These are phyloP conservation scores for Coracopsis vasa DNA, from an alignment of 2,113 vertebrate genomes.

Conservation along the genomic window DNA sequence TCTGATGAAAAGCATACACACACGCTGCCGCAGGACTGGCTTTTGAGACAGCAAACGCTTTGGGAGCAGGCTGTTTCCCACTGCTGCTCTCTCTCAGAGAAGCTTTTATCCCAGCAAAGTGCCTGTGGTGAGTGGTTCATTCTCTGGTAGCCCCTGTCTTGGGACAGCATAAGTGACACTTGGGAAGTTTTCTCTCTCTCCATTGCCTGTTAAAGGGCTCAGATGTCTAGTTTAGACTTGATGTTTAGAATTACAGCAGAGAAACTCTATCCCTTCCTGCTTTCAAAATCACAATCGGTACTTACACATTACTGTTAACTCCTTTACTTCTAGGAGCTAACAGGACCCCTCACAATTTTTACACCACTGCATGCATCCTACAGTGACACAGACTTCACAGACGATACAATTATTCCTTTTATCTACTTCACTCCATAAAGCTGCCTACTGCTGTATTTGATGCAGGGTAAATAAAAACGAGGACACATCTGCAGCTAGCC, in stretches of 20 bases:
- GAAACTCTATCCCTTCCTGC: neutral
- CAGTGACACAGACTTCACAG: neutral
- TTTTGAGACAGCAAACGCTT: rapidly evolving
- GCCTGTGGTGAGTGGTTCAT: rapidly evolving
- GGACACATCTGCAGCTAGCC: neutral
- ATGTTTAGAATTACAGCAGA: neutral
- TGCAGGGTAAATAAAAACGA: neutral
- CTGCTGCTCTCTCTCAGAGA: neutral
- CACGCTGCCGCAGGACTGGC: neutral
- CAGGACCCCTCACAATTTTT: neutral
- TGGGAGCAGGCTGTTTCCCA: neutral
- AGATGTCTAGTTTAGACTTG: neutral
- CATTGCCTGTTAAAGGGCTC: neutral
- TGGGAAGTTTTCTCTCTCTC: neutral
- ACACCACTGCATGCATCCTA: neutral
- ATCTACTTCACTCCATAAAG: neutral
- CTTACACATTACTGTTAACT: too few species aligned
- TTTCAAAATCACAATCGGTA: neutral
- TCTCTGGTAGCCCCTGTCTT: neutral
- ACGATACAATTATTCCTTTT: neutral
- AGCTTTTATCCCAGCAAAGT: rapidly evolving
- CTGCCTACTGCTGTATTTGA: neutral
- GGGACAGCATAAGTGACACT: neutral
- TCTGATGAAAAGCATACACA: neutral
- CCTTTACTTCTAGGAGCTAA: neutral